phyloP scores from a whole-genome alignment of 2,113 vertebrate genomes.

The Nasalis larvatus region DNA sequence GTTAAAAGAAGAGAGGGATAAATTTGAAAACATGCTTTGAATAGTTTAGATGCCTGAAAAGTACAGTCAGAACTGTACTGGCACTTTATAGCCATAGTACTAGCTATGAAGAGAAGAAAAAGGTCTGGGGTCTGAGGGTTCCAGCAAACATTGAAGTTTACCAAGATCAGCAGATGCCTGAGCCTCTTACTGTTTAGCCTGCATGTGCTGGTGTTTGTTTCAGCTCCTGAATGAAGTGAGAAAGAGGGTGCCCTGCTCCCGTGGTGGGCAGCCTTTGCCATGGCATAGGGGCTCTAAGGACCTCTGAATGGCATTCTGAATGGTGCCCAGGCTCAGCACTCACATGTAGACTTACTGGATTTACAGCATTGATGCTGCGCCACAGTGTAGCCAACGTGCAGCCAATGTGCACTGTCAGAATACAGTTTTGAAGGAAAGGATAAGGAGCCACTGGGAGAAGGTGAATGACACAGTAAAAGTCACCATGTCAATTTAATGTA shows the following conservation, averaged over 20 bases:
- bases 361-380: rapidly evolving
- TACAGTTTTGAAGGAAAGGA: neutral
- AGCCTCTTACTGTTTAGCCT: neutral
- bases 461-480: neutral
- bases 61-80: neutral
- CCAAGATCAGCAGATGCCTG: rapidly evolving
- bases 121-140: neutral
- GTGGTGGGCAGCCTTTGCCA: neutral
- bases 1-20: neutral
- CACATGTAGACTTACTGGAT: rapidly evolving
- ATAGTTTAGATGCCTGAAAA: neutral
- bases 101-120: neutral
- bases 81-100: neutral
- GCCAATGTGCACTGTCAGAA: rapidly evolving
- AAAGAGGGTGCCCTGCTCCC: neutral
- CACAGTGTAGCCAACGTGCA: rapidly evolving
- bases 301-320: neutral
- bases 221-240: neutral
- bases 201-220: rapidly evolving
- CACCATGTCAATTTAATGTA: too few relatives aligned
- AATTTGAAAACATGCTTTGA: neutral
- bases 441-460: neutral
- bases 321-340: neutral
- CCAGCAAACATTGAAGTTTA: neutral
- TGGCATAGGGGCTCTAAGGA: neutral